Evolutionary conservation across 1,140 invertebrate genomes (phyloP), one percentile per base, ranked within the genome.

Genomic region (Delia radicum): DNA sequence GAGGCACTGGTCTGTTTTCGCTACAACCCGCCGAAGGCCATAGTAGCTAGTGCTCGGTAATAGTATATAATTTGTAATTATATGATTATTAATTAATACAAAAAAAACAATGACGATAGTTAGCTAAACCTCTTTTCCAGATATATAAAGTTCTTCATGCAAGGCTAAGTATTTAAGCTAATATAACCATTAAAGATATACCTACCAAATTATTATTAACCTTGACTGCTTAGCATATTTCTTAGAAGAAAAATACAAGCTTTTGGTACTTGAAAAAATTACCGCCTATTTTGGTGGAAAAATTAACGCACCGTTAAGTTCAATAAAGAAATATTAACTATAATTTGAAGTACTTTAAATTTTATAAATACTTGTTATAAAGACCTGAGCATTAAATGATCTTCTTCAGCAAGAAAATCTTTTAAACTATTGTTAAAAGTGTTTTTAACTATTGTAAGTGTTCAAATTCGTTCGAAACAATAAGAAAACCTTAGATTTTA

Each of bases 261-360:
- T 33, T 33, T 33, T 21, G 21, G 65, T 69, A 69, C 29, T 69
- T 69, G 29, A 69, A 63, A 63, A n/a, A 63, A 63, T 28, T 69
- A 69, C 29, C 65, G 37, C 65, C 65, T 69, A 18, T 69, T 69
- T 31, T 69, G 65, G n/a, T 26, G 29, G 29, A 69, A 69, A 69
- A 67, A 69, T 33, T 69, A 69, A 69, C 65, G 65, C 65, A 69
- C 65, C 65, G 65, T 69, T 69, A 69, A 69, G 31, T 33, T 69
- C 65, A 69, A 69, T 69, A 69, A 69, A 69, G 33, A 29, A 69
- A 69, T 33, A 21, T 69, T 69, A 69, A 69, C 37, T 42, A 42
- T 3, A 42, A 42, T 42, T 42, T 42, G 12, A 42, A 42, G 12
- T 42, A 42, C 37, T 3, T 15, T 15, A 42, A 42, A 42, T 42